phyloP scores from a whole-genome alignment of 2,888 invertebrate genomes.

The Polyploca ridens region DNA sequence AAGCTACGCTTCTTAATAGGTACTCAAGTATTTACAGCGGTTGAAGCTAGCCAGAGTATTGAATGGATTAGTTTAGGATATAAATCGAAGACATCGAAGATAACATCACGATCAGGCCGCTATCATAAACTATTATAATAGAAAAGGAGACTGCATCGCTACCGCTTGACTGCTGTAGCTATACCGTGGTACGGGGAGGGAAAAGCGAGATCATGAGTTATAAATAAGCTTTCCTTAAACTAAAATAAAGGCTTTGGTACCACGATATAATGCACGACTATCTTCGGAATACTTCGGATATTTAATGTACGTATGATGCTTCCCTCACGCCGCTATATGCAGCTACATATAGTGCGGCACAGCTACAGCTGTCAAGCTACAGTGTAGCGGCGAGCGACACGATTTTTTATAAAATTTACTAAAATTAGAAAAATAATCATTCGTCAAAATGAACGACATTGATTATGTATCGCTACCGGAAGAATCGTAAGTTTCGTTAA shows the following conservation, averaged over 20 bases:
- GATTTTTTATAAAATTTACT: background rate
- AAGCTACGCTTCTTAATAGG: background rate
- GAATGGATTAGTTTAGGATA: background rate
- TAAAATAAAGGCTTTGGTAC: too few relatives aligned
- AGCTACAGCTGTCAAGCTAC: background rate
- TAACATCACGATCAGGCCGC: background rate
- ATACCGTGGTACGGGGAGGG: background rate
- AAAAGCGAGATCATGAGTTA: too few relatives aligned
- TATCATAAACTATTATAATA: background rate
- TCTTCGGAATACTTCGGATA: too few relatives aligned
- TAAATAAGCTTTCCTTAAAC: too few relatives aligned
- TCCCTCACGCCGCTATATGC: too few relatives aligned
- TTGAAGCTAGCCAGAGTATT: conserved; percentile 9
- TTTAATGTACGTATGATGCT: too few relatives aligned
- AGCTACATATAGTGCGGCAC: too few relatives aligned
- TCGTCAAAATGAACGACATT: background rate
- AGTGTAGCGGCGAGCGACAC: background rate
- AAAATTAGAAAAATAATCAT: background rate
- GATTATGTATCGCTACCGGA: conserved; percentile 4
- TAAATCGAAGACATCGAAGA: background rate
- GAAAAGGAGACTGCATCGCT: background rate
- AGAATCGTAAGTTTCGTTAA: background rate
- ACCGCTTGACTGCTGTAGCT: background rate
- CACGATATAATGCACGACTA: too few relatives aligned
- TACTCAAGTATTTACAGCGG: background rate